Evolutionary conservation across 2,797 vertebrate species (phyloP).

Genomic region (Mycteria americana): DNA sequence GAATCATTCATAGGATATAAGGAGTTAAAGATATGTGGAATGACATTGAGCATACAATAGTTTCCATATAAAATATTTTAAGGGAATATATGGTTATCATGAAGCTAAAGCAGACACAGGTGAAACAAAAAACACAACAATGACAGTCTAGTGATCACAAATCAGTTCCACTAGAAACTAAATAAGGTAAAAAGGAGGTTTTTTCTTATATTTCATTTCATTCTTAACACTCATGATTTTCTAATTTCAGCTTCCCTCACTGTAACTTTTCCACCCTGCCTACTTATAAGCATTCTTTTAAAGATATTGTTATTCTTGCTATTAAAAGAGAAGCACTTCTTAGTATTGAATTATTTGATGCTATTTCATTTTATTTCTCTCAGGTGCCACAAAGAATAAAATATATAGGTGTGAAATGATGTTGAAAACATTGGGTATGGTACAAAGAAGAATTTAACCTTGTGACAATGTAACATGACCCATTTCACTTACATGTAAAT

Average conservation of each 20-base stretch:
- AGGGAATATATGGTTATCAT: background rate
- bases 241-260: background rate
- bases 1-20: background rate
- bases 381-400: background rate
- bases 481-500: background rate
- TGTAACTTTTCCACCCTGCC: background rate
- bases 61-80: background rate
- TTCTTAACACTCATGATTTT: background rate
- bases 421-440: background rate
- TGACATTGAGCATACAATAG: background rate
- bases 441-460: background rate
- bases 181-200: background rate
- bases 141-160: background rate
- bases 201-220: background rate
- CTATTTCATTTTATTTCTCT: conserved; percentile 6
- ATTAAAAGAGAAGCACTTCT: background rate
- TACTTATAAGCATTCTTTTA: background rate
- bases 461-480: background rate
- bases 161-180: background rate
- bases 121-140: background rate
- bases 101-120: background rate
- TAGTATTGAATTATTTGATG: background rate
- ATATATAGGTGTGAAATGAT: background rate
- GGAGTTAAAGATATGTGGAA: background rate
- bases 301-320: background rate